Conservation (phyloP, 2,888 invertebrate species). For the Sinotaia quadrata region DNA sequence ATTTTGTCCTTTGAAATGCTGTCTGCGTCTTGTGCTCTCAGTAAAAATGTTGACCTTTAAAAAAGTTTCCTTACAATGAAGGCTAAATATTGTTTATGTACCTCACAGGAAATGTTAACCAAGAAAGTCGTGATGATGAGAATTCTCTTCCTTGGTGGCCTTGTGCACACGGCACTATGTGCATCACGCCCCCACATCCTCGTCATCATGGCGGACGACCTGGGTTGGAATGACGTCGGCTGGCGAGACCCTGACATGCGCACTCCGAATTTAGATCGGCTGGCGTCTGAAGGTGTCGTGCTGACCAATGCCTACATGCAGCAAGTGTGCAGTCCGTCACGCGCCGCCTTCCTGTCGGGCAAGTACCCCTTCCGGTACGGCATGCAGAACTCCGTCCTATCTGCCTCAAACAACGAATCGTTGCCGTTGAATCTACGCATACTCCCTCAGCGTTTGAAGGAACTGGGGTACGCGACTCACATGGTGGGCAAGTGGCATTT, state of each 20-base stretch:
- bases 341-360: conserved; percentile 75
- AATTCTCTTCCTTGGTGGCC: too few relatives aligned
- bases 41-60: too few relatives aligned
- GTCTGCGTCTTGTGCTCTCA: too few relatives aligned
- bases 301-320: conserved; percentile 3
- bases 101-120: too few relatives aligned
- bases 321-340: conserved; percentile 73
- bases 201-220: conserved; percentile 48
- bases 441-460: conserved; percentile 36
- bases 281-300: not conserved
- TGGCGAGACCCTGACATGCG: conserved; percentile 3
- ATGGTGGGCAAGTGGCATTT: conserved; percentile 26
- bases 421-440: conserved; percentile 25
- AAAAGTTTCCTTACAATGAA: too few relatives aligned
- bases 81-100: too few relatives aligned
- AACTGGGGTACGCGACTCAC: conserved; percentile 15
- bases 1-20: too few relatives aligned
- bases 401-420: conserved; percentile 7
- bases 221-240: conserved; percentile 32
- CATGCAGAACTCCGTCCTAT: conserved; percentile 15
- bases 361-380: conserved; percentile 45
- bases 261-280: conserved; percentile 4
- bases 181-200: conserved; percentile 38
- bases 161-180: too few relatives aligned
- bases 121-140: too few relatives aligned